A percentile compares a stretch with the other conserved stretches of the same genome.
Evolutionary conservation across 2,113 vertebrate genomes (phyloP).

Genomic region (Motacilla alba): DNA sequence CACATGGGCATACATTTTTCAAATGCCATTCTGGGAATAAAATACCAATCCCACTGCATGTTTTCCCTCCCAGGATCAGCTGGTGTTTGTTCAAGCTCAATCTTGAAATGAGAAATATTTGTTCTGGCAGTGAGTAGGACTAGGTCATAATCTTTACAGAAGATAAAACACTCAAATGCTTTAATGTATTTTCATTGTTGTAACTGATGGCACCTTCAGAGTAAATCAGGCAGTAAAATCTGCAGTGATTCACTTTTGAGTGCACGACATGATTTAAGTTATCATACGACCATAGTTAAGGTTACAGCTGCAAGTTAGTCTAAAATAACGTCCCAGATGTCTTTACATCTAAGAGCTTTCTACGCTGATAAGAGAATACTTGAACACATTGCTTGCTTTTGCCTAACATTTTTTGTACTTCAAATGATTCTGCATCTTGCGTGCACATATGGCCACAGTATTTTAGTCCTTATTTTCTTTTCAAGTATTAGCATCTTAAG

Average conservation of each 20-base stretch:
- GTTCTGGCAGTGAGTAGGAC: neutral
- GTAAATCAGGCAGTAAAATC: neutral
- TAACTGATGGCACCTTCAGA: neutral
- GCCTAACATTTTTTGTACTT: neutral
- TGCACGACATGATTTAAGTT: accelerated
- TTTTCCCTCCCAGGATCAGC: neutral
- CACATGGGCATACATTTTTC: neutral
- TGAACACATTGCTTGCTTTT: neutral
- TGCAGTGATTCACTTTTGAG: neutral
- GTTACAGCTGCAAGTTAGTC: neutral
- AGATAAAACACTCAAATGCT: neutral
- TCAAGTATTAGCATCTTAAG: neutral
- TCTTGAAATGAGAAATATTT: neutral
- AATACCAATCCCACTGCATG: neutral
- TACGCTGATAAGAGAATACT: neutral
- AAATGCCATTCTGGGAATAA: neutral
- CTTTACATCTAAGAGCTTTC: neutral
- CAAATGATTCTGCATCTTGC: neutral
- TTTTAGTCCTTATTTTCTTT: slow-evolving; percentile 15
- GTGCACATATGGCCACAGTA: accelerated
- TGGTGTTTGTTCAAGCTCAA: neutral
- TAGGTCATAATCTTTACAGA: neutral
- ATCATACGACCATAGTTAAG: neutral
- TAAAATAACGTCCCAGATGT: neutral
- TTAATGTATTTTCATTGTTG: neutral